Evolutionary conservation across 2,888 invertebrate species (phyloP).

Genomic region (Sarcophaga carnaria): DNA sequence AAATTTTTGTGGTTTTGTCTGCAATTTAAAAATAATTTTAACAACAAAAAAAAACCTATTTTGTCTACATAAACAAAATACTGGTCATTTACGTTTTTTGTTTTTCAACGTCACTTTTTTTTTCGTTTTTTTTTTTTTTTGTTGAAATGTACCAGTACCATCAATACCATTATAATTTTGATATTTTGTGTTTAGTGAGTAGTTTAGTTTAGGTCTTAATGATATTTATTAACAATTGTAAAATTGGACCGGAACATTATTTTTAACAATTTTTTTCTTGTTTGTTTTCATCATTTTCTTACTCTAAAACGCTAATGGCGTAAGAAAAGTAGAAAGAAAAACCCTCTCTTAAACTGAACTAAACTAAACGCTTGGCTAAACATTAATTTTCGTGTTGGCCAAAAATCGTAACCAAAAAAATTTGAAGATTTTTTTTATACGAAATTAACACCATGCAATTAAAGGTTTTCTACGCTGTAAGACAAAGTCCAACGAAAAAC

Average conservation of each 20-base stretch:
- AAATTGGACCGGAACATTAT: constrained; percentile 80
- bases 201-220: constrained; percentile 53
- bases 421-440: constrained; percentile 14
- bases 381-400: constrained; percentile 6
- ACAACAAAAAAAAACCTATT: background rate
- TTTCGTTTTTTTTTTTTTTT: background rate
- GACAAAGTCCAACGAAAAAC: background rate
- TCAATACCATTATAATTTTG: constrained; percentile 2
- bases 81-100: constrained; percentile 44
- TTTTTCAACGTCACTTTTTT: background rate
- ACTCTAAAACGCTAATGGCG: constrained; percentile 21
- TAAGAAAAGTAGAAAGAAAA: constrained; percentile 49
- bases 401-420: background rate
- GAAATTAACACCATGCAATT: constrained; percentile 22
- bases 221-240: constrained; percentile 78
- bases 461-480: constrained; percentile 4
- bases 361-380: constrained; percentile 66
- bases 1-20: constrained; percentile 21
- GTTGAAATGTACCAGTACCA: background rate
- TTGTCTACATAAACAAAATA: constrained; percentile 22
- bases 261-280: constrained; percentile 64
- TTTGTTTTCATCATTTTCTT: constrained; percentile 21
- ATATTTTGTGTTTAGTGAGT: background rate
- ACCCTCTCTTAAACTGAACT: constrained; percentile 13
- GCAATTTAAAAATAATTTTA: constrained; percentile 20